Percentiles rank a stretch among this genome's conserved stretches.
phyloP scores from a whole-genome alignment of 1,140 invertebrate species.

The Potamilus streckersoni region DNA sequence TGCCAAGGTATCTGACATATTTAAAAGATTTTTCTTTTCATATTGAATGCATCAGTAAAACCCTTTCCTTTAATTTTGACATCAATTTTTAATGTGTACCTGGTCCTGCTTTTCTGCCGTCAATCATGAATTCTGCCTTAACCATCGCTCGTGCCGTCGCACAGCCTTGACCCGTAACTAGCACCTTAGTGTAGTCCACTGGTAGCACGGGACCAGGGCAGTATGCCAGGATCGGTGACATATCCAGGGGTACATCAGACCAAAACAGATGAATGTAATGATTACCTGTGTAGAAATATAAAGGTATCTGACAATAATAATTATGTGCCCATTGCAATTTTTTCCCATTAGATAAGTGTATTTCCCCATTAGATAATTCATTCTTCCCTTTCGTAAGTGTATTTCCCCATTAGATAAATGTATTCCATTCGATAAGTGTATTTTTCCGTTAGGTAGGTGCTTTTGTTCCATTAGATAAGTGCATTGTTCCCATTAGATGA shows the following conservation, averaged over 20 bases:
- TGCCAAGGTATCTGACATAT: too few species aligned
- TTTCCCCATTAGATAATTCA: neutral
- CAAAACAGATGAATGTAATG: slow-evolving; percentile 73
- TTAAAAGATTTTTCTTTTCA: too few species aligned
- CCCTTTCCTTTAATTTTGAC: too few species aligned
- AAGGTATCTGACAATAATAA: neutral
- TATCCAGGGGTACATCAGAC: slow-evolving; percentile 72
- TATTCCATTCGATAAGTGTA: too few species aligned
- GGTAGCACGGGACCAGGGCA: slow-evolving; percentile 54
- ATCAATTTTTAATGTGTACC: slow-evolving; percentile 46
- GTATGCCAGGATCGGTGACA: slow-evolving; percentile 65
- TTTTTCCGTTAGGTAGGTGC: too few species aligned
- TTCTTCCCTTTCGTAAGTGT: neutral
- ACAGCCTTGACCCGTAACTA: slow-evolving; percentile 86
- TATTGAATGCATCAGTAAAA: too few species aligned
- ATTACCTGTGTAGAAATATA: slow-evolving; percentile 61
- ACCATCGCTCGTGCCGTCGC: slow-evolving; percentile 89
- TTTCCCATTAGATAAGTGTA: neutral
- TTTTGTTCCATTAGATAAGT: too few species aligned
- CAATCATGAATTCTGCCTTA: slow-evolving; percentile 92
- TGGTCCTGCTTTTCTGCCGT: slow-evolving; percentile 81
- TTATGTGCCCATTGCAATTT: too few species aligned
- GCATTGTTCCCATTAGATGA: too few species aligned
- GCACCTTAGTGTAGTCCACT: slow-evolving; percentile 56
- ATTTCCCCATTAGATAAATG: neutral